Conservation (phyloP, 2,888 invertebrate genomes). For the Amphipoea oculea region DNA sequence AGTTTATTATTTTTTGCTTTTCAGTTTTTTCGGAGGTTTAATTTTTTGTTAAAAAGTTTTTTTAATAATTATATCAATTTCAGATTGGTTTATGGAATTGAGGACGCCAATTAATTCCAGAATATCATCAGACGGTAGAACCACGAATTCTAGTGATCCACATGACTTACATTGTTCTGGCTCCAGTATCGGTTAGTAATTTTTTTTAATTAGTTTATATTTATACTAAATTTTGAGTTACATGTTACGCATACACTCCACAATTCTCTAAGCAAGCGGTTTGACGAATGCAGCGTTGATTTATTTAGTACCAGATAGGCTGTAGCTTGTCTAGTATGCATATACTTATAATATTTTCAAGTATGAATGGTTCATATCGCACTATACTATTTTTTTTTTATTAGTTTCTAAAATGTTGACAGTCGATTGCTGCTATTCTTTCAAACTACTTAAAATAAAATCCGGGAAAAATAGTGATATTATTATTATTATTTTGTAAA, state of each 20-base stretch:
- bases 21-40: too few relatives aligned
- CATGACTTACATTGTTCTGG: slow-evolving; percentile 5
- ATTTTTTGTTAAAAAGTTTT: too few relatives aligned
- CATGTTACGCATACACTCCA: not conserved
- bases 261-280: not conserved
- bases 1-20: too few relatives aligned
- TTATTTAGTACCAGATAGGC: not conserved
- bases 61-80: not conserved
- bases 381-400: not conserved
- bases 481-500: not conserved
- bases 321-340: not conserved
- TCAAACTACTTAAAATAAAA: not conserved
- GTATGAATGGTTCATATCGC: not conserved
- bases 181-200: slow-evolving; percentile 46
- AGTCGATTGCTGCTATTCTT: not conserved
- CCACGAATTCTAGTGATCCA: slow-evolving; percentile 8
- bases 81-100: slow-evolving; percentile 76
- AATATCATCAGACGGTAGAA: slow-evolving; percentile 58
- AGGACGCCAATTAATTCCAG: slow-evolving; percentile 68
- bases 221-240: not conserved
- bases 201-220: not conserved
- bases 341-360: not conserved
- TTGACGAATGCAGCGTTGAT: not conserved
- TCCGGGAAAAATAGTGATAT: not conserved
- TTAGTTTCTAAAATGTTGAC: not conserved